Conservation (phyloP, 1,140 invertebrate genomes). For the Papilio glaucus region DNA sequence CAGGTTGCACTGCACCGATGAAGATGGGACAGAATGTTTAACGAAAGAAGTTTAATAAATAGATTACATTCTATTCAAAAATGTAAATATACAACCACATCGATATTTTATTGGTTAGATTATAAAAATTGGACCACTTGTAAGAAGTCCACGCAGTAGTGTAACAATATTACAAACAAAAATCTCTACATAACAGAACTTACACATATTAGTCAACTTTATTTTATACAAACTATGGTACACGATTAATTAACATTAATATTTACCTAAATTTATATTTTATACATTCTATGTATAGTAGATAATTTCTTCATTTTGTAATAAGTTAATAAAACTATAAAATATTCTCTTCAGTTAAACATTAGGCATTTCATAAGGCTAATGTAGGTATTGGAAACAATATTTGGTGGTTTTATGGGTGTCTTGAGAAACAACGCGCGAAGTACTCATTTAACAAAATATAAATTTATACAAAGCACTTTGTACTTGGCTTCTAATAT, state of each 20-base stretch:
- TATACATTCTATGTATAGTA: slow-evolving; percentile 82
- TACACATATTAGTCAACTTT: slow-evolving; percentile 83
- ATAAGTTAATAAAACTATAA: slow-evolving; percentile 84
- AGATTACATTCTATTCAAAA: slow-evolving; percentile 67
- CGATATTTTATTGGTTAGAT: slow-evolving; percentile 83
- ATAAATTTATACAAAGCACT: slow-evolving; percentile 69
- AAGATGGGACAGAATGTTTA: slow-evolving; percentile 61
- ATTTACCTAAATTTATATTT: slow-evolving; percentile 78
- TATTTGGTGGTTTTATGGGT: slow-evolving; percentile 78
- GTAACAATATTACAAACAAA: slow-evolving; percentile 83
- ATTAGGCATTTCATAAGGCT: slow-evolving; percentile 81
- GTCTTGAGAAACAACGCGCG: slow-evolving; percentile 67
- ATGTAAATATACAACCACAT: slow-evolving; percentile 81
- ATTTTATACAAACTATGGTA: slow-evolving; percentile 82
- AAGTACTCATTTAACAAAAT: slow-evolving; percentile 58
- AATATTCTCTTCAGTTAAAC: slow-evolving; percentile 81
- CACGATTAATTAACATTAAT: slow-evolving; percentile 81
- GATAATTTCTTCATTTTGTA: slow-evolving; percentile 80
- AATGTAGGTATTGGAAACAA: slow-evolving; percentile 80
- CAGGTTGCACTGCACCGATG: slow-evolving; percentile 42
- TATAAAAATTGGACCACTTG: slow-evolving; percentile 82
- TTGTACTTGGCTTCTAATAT: slow-evolving; percentile 67
- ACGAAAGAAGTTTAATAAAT: slow-evolving; percentile 75
- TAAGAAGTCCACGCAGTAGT: slow-evolving; percentile 79
- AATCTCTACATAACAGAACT: slow-evolving; percentile 83